Conservation (phyloP, 2,797 vertebrate species). For the Miichthys miiuy region DNA sequence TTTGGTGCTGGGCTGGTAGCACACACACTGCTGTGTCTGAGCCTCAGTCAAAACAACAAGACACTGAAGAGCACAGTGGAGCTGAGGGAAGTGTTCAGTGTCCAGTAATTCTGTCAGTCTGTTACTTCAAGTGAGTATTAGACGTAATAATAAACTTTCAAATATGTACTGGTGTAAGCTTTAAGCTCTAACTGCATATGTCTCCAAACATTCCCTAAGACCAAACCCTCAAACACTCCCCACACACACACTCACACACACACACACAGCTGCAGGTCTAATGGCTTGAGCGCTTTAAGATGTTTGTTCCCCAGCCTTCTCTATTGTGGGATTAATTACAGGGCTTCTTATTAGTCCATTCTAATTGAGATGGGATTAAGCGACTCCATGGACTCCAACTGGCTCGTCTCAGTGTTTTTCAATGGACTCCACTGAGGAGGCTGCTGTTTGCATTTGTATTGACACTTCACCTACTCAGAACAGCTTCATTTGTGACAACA, state of each 20-base stretch:
- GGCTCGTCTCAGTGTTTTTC: constrained; percentile 55
- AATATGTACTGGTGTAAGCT: too few species aligned
- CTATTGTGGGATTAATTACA: constrained; percentile 75
- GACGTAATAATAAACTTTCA: too few species aligned
- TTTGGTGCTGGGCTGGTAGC: too few species aligned
- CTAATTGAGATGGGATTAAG: constrained; percentile 77
- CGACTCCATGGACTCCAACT: constrained; percentile 53
- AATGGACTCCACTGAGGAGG: constrained; percentile 32
- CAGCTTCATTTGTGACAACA: constrained; percentile 32
- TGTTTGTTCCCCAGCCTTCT: constrained; percentile 66
- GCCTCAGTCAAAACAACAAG: too few species aligned
- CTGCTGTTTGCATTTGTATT: constrained; percentile 65
- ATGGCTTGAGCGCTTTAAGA: constrained; percentile 56
- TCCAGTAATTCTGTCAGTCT: too few species aligned
- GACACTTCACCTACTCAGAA: constrained; percentile 29
- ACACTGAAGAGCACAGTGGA: too few species aligned
- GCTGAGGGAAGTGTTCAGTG: too few species aligned
- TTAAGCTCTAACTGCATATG: too few species aligned
- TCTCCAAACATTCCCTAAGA: background rate
- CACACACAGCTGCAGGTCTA: constrained; percentile 50
- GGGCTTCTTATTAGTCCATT: constrained; percentile 60
- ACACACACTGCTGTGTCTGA: too few species aligned
- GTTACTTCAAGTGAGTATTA: too few species aligned
- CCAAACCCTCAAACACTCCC: background rate
- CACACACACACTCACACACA: constrained; percentile 23